Conservation (phyloP, 2,888 invertebrate species). For the Himalopsyche japonica region DNA sequence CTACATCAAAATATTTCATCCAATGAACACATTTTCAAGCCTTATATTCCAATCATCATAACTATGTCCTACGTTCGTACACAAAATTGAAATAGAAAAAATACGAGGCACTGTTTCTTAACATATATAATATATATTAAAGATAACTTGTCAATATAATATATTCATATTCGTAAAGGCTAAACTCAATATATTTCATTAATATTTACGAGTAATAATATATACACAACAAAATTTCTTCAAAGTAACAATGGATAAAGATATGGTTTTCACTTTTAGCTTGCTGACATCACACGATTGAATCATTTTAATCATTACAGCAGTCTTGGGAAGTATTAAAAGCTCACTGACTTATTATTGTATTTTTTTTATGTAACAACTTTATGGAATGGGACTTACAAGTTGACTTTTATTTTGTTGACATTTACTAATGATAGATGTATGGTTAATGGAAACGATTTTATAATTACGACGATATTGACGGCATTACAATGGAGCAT, state of each 20-base stretch:
- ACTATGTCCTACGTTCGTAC: conserved; percentile 8
- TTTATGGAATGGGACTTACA: too few species aligned
- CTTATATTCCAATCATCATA: conserved; percentile 10
- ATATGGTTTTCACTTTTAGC: background rate
- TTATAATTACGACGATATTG: background rate
- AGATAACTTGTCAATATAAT: conserved; percentile 7
- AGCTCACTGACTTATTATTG: background rate
- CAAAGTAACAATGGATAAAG: background rate
- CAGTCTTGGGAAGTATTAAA: background rate
- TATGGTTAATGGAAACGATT: background rate
- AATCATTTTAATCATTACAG: too few species aligned
- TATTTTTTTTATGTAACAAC: too few species aligned
- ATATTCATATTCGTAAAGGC: conserved; percentile 13
- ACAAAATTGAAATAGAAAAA: conserved; percentile 6
- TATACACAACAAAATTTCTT: background rate
- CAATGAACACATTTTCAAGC: conserved; percentile 27
- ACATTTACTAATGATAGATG: background rate
- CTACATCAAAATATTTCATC: conserved; percentile 3
- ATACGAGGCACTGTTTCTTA: conserved; percentile 29
- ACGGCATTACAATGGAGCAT: too few species aligned
- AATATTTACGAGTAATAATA: background rate
- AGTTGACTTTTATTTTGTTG: too few species aligned
- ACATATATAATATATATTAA: conserved; percentile 8
- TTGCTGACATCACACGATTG: too few species aligned
- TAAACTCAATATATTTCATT: conserved; percentile 18